phyloP scores from a whole-genome alignment of 2,113 vertebrate genomes.

The Lepisosteus osseus region DNA sequence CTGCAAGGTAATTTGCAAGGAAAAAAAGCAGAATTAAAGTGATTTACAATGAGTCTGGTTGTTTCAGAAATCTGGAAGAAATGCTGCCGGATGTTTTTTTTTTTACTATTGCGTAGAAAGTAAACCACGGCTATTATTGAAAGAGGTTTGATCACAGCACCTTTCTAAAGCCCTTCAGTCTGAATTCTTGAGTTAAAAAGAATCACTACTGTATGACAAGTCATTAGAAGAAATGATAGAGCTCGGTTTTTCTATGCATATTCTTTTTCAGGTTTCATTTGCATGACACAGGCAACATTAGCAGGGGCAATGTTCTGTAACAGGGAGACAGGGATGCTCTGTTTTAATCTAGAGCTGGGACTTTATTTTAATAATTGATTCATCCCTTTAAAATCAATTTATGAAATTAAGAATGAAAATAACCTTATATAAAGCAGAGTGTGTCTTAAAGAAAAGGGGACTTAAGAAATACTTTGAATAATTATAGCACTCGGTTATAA shows the following conservation, averaged over 20 bases:
- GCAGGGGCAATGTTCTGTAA: neutral
- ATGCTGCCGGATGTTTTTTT: no score
- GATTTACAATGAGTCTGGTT: no score
- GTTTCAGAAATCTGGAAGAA: no score
- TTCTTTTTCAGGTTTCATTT: slow-evolving; percentile 19
- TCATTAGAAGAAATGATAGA: no score
- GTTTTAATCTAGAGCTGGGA: neutral
- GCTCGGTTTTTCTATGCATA: no score
- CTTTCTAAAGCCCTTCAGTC: no score
- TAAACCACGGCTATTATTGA: no score
- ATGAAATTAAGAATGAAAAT: neutral
- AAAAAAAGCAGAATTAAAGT: no score
- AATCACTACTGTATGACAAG: slow-evolving; percentile 1
- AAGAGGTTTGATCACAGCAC: no score
- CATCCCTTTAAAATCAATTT: neutral
- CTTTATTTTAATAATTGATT: neutral
- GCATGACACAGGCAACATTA: slow-evolving; percentile 7
- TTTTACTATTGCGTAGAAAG: no score
- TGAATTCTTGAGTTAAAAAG: neutral
- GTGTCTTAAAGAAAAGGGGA: neutral
- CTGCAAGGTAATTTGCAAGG: no score
- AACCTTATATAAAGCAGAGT: neutral
- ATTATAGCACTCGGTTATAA: slow-evolving; percentile 9
- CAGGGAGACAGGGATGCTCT: neutral
- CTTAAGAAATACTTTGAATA: neutral